phyloP scores from a whole-genome alignment of 1,140 invertebrate species.

The Heliconius nattereri region DNA sequence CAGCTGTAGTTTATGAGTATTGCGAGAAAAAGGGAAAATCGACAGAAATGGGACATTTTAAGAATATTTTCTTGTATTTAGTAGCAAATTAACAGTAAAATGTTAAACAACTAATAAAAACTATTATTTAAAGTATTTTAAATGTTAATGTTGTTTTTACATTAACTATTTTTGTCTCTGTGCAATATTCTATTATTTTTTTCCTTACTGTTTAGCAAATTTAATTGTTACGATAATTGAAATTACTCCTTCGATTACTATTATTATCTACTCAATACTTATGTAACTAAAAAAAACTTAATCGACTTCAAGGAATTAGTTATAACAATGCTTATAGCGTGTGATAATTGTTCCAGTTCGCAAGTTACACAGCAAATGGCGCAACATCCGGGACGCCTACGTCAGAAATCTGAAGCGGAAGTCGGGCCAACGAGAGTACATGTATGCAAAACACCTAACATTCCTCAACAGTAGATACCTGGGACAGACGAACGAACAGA shows the following conservation, averaged over 20 bases:
- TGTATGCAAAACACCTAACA: slow-evolving; percentile 54
- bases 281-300: background rate
- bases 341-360: slow-evolving; percentile 22
- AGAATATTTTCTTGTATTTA: background rate
- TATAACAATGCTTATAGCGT: background rate
- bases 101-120: background rate
- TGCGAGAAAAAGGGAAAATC: background rate
- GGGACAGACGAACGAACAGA: slow-evolving; percentile 40
- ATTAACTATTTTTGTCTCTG: no score
- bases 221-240: no score
- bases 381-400: slow-evolving; percentile 65
- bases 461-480: slow-evolving; percentile 56
- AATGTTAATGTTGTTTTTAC: background rate
- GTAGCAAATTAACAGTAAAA: background rate
- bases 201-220: no score
- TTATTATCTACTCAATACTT: no score
- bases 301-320: background rate
- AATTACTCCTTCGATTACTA: no score
- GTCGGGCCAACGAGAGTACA: slow-evolving; percentile 49
- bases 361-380: slow-evolving; percentile 53
- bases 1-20: background rate
- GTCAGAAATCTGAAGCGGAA: slow-evolving; percentile 52
- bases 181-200: no score
- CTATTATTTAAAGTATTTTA: background rate
- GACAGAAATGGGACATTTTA: background rate